Evolutionary conservation across 1,140 invertebrate species (phyloP), one percentile per base, ranked within the genome.

Genomic region (Ctenoplectra terminalis): DNA sequence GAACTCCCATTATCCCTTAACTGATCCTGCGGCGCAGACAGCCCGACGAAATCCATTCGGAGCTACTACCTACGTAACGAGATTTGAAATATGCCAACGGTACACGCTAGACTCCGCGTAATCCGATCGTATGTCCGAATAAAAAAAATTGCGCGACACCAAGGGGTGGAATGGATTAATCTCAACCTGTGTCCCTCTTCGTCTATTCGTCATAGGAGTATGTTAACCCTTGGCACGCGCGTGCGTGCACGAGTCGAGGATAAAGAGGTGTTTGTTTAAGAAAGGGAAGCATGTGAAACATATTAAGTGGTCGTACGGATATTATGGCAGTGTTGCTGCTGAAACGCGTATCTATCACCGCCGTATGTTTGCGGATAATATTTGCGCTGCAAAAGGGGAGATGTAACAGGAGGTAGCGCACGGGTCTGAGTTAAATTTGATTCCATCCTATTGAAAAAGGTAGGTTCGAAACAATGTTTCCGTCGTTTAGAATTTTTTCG

Each of bases 1-100:
- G 37, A 79, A 79, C 77, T 80, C 58, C 69, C 69, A 80, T 80
- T 80, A 80, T 72, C 77, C 46, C 77, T 80, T 80, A 80, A 80
- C 77, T 80, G 77, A 80, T 80, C 77, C 17, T 37, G 76, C n/a
- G 76, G 66, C 76, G 56, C 31, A 63, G 77, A 80, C 77, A 63
- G 26, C 46, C 34, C 67, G 31, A 69, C 76, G 69, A 80, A 80
- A 80, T 73, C 69, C 77, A 73, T 80, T 72, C 69, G 34, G 37
- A 40, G 29, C 54, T 70, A 37, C 67, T 50, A 15, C 40, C 26
- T 31, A 46, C 23, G 20, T 72, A 80, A 61, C 67, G n/a, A 73
- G 77, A 80, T 80, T 80, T 80, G 58, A 80, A 72, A 80, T 80
- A 80, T 73, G 58, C 58, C 69, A 52, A 61, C 67, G 29, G 52